Evolutionary conservation across 2,113 vertebrate genomes (phyloP), one percentile per base, ranked within the genome.

Genomic region (Heterotis niloticus): DNA sequence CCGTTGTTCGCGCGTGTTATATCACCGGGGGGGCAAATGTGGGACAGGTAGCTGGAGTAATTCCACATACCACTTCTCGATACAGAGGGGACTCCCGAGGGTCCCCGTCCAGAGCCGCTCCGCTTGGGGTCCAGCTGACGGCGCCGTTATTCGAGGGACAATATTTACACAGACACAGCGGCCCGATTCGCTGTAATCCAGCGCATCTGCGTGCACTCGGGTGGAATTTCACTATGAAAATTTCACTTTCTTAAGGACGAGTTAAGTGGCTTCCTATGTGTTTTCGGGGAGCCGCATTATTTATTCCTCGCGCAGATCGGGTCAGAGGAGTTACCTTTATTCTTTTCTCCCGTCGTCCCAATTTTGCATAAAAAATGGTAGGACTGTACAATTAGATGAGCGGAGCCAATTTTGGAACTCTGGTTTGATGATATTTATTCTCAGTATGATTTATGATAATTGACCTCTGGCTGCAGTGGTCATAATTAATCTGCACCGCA

Each of bases 381-480:
- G 78, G 82, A 80, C 76, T 81, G 73, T 82, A 84, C 57, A 78
- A 88, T 82, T 78, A 77, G 86, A 87, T 81, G 79, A 68, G 73
- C 82, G 70, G 86, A 87, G 86, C 89, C 88, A 81, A 86, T 84
- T 86, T 87, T 83, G 57, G 80, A 84, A 75, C 75, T 78, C 67
- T 66, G 80, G 82, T 84, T 81, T 85, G 85, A 84, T 87, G 85
- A 84, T 87, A 83, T 87, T n/a, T 86, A 85, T 83, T 83, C 79
- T 81, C 80, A 16, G 52, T 81, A 81, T 85, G 86, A 87, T 87
- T 87, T 87, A 87, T 87, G 86, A 82, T 83, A 87, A 87, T 86
- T 86, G 83, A 87, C 86, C 86, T 77, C 80, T 81, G 51, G 82
- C 83, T 83, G 78, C 68, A 79, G 80, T 84, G 80, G 80, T 83